Percentiles rank a stretch among this genome's conserved stretches.
Conservation (phyloP, 2,113 vertebrate genomes). For the Zosterops hypoxanthus region DNA sequence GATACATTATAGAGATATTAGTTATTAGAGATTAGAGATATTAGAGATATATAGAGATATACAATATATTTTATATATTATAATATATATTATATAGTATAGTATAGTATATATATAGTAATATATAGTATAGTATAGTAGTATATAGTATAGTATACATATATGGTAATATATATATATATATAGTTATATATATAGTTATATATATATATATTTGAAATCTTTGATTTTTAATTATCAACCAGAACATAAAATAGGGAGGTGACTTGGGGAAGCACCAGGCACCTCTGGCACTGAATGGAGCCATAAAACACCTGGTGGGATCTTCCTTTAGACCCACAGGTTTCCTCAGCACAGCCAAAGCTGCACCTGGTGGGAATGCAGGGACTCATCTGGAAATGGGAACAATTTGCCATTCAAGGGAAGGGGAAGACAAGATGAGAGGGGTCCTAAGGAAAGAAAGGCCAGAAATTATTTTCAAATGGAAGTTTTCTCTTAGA, state of each 20-base stretch:
- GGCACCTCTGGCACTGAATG: not conserved
- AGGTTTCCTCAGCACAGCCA: not conserved
- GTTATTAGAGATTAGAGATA: too few relatives aligned
- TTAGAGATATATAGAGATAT: too few relatives aligned
- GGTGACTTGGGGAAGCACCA: not conserved
- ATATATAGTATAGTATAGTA: too few relatives aligned
- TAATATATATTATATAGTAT: too few relatives aligned
- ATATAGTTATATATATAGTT: too few relatives aligned
- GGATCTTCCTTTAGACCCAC: not conserved
- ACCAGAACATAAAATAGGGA: not conserved
- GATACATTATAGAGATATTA: too few relatives aligned
- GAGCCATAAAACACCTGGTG: fast-evolving
- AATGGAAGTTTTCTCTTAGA: constrained; percentile 1
- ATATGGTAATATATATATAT: too few relatives aligned
- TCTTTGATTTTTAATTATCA: too few relatives aligned
- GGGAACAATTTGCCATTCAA: not conserved
- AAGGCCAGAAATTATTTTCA: not conserved
- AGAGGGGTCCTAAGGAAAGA: not conserved
- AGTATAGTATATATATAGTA: too few relatives aligned
- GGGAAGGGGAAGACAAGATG: not conserved
- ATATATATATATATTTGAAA: too few relatives aligned
- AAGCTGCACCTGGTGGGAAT: not conserved
- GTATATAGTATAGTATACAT: too few relatives aligned
- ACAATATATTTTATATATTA: too few relatives aligned
- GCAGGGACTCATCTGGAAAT: not conserved